A percentile compares a stretch with the other conserved stretches of the same genome.
phyloP scores from a whole-genome alignment of 1,140 invertebrate genomes.

The Microvelia longipes region DNA sequence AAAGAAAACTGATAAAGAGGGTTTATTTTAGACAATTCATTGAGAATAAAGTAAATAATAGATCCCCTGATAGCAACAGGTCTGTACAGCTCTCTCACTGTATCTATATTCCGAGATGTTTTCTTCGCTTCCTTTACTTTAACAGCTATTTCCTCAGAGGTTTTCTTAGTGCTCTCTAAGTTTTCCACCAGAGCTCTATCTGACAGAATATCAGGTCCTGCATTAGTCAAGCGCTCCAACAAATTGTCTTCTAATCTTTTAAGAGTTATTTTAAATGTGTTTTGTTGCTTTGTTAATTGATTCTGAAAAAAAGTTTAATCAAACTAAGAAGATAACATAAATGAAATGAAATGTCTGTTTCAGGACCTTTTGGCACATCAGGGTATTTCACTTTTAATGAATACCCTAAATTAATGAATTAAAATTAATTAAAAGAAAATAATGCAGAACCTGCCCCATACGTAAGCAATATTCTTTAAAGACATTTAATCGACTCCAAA shows the following conservation, averaged over 20 bases:
- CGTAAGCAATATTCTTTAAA: too few relatives aligned
- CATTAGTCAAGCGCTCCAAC: conserved; percentile 66
- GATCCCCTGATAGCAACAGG: conserved; percentile 72
- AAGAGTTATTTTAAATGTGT: conserved; percentile 83
- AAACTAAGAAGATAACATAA: too few relatives aligned
- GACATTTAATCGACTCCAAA: too few relatives aligned
- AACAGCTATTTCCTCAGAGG: conserved; percentile 73
- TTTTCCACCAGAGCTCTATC: conserved; percentile 82
- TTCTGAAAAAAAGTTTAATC: too few relatives aligned
- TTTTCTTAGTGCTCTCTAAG: conserved; percentile 83
- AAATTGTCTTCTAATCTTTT: conserved; percentile 83
- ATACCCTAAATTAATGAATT: too few relatives aligned
- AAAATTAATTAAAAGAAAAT: too few relatives aligned
- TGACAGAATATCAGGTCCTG: conserved; percentile 68
- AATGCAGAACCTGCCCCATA: too few relatives aligned
- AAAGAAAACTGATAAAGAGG: conserved; percentile 93
- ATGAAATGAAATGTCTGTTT: too few relatives aligned
- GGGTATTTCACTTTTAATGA: too few relatives aligned
- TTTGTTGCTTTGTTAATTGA: conserved; percentile 79
- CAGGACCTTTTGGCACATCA: too few relatives aligned
- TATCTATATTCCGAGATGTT: conserved; percentile 76
- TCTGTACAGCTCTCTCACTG: conserved; percentile 75
- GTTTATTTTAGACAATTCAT: conserved; percentile 84
- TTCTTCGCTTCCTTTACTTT: conserved; percentile 71
- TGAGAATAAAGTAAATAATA: conserved; percentile 85